Percentiles rank a stretch among this genome's conserved stretches.
Evolutionary conservation across 2,888 invertebrate genomes (phyloP).

Genomic region (Dendrolimus houi): DNA sequence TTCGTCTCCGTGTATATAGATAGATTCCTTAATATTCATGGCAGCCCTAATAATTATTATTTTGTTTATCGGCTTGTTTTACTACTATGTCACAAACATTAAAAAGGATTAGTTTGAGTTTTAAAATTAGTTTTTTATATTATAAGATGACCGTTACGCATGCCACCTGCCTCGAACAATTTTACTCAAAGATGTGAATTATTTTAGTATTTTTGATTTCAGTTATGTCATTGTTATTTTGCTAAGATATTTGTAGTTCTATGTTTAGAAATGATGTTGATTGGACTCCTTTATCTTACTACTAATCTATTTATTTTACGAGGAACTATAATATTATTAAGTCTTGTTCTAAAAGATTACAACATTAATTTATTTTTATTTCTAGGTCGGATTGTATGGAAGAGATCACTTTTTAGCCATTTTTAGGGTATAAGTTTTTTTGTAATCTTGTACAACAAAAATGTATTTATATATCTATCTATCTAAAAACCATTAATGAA

Average conservation of each 20-base stretch:
- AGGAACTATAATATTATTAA: too few species aligned
- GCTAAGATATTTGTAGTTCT: neutral
- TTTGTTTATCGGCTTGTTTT: neutral
- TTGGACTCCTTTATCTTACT: neutral
- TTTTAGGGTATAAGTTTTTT: too few species aligned
- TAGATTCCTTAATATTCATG: neutral
- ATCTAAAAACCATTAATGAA: too few species aligned
- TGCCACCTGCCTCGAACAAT: neutral
- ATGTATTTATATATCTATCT: too few species aligned
- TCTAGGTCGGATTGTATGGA: too few species aligned
- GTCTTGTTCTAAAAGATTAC: too few species aligned
- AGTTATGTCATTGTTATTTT: conserved; percentile 2
- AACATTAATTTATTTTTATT: too few species aligned
- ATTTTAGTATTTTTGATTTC: neutral
- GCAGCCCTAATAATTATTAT: neutral
- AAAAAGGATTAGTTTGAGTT: neutral
- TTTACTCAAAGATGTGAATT: conserved; percentile 5
- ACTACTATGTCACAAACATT: neutral
- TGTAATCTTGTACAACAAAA: too few species aligned
- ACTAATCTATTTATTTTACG: too few species aligned
- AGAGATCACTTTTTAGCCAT: too few species aligned
- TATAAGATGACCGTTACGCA: neutral
- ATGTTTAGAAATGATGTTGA: conserved; percentile 2
- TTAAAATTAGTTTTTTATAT: neutral
- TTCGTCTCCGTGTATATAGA: too few species aligned